Percentiles rank a stretch among this genome's conserved stretches.
phyloP scores from a whole-genome alignment of 1,140 invertebrate genomes.

The Asobara japonica region DNA sequence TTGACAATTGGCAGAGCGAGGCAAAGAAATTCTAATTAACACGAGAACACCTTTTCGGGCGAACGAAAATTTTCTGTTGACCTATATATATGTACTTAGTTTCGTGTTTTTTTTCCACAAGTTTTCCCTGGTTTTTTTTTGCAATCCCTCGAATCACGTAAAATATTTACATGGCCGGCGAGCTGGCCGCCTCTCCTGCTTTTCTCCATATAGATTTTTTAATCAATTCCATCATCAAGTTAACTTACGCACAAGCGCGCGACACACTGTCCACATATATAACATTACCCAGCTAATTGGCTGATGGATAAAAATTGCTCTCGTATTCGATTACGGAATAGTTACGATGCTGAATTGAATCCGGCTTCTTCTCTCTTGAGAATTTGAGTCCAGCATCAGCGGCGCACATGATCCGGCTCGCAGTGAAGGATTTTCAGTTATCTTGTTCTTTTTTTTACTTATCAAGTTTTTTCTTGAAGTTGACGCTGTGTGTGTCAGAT shows the following conservation, averaged over 20 bases:
- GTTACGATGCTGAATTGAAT: constrained; percentile 32
- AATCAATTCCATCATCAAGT: constrained; percentile 2
- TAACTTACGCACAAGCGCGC: neutral
- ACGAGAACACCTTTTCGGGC: no score
- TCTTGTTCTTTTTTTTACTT: constrained; percentile 16
- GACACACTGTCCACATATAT: neutral
- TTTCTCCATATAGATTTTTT: constrained; percentile 24
- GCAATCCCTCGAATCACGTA: neutral
- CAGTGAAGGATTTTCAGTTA: constrained; percentile 6
- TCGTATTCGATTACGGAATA: constrained; percentile 32
- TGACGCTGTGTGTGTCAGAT: constrained; percentile 31
- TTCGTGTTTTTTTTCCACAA: constrained; percentile 35
- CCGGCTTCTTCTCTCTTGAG: constrained; percentile 25
- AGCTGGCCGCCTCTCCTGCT: constrained; percentile 4
- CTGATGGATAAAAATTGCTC: constrained; percentile 27
- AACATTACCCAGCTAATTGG: constrained; percentile 27
- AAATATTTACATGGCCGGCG: constrained; percentile 2
- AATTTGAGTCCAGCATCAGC: constrained; percentile 16
- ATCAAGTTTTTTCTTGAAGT: neutral
- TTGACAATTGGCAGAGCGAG: no score
- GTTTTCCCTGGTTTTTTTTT: neutral
- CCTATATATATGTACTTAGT: no score
- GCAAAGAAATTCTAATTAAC: no score
- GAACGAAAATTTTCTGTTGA: no score
- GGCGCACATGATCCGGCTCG: neutral